Evolutionary conservation across 2,797 vertebrate genomes (phyloP), one percentile per base, ranked within the genome.

Genomic region (Siniperca scherzeri): DNA sequence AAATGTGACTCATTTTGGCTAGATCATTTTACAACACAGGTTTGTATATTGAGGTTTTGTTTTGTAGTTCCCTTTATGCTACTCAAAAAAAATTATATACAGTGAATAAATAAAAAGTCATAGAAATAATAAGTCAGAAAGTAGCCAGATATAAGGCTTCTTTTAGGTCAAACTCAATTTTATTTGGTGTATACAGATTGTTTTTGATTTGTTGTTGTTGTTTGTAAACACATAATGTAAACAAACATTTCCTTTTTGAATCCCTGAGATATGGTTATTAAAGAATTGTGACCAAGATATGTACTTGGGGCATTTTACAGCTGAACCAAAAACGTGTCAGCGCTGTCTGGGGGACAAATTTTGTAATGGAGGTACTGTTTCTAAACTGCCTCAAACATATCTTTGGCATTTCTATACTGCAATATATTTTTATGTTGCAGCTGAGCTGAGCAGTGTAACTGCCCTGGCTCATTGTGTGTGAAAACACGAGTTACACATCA

Each of bases 281-380:
- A 30, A 55, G 17, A 55, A 16, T 21, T 74, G 48, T 40, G 33
- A 52, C 21, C 7, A 60, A 48, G 42, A 50, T n/a, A 14, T 42
- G 33, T 40, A 25, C 50, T 10, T 12, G 19, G 21, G 22, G 60
- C 11, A 6, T 73, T 56, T 36, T 14, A 27, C 42, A 68, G 42
- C 57, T 50, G 6, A 27, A 52, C 36, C 56, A 16, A 30, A 42
- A 44, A 11, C 3, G 7, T 42, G 53, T 55, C 65, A 4, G 42
- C 50, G 55, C 55, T 71, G 40, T 71, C 70, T 59, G 60, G 48
- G 11, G 50, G 36, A 74, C n/a, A 42, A 17, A n/a, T 40, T 9
- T 17, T 50, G 7, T 40, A 52, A 53, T 33, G 17, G 17, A 69
- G 17, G 68, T 0, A 11, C 10, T 67, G 16, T 38, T 76, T 38